These are phyloP conservation scores for Trachemys scripta DNA, from an alignment of 2,113 vertebrate genomes.

Conservation along the genomic window DNA sequence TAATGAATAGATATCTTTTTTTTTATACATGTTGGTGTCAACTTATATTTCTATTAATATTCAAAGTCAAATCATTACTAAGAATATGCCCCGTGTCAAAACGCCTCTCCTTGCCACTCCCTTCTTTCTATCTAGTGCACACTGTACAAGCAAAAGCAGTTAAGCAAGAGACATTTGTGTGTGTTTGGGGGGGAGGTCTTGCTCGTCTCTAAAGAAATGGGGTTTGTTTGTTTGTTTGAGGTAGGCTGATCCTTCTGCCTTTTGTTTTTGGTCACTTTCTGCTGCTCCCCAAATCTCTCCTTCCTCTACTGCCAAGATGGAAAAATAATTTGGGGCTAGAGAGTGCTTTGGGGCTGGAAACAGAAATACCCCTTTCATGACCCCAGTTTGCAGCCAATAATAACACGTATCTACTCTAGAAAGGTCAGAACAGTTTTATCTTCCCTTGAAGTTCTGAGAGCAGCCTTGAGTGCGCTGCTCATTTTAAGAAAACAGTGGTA, in stretches of 20 bases:
- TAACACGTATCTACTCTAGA: background rate
- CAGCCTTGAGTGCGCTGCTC: background rate
- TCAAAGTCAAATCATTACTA: background rate
- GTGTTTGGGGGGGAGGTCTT: background rate
- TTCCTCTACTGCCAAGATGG: background rate
- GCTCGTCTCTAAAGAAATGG: background rate
- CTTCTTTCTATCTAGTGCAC: background rate
- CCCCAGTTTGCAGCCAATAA: background rate
- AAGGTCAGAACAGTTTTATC: background rate
- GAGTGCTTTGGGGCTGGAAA: conserved; percentile 20
- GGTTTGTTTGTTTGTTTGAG: background rate
- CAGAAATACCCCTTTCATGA: background rate
- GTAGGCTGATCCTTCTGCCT: background rate
- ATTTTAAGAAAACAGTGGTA: background rate
- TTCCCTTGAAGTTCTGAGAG: background rate
- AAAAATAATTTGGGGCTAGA: conserved; percentile 34
- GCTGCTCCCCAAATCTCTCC: background rate
- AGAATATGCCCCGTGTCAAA: background rate
- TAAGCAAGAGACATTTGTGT: no score
- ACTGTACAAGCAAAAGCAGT: no score
- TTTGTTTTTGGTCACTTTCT: conserved; percentile 9
- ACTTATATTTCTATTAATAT: background rate
- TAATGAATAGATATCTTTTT: background rate
- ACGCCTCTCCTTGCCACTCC: background rate
- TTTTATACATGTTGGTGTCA: background rate